Base-by-base conservation (phyloP, 2,797 vertebrate genomes). In the Lithobates sylvaticus region DNA sequence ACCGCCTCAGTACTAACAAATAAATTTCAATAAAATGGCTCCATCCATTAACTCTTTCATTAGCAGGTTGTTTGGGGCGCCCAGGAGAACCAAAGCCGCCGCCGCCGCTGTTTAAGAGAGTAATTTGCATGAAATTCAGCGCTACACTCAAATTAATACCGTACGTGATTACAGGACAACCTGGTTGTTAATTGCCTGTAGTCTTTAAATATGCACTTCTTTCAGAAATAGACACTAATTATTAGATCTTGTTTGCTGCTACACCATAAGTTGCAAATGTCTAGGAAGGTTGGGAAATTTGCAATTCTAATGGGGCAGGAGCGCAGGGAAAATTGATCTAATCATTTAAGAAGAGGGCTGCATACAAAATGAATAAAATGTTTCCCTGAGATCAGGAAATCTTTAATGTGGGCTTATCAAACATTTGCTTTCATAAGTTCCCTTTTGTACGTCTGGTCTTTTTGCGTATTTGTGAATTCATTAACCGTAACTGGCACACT, bases 161-260 rank as follows among this genome's bases (percentile, higher is more conserved):
- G 91, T 94, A 91, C 93, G 88, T 95, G 95, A 95, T 94, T 96
- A 93, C 93, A 92, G 94, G 91, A 91, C 92, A 93, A 84, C 91
- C 90, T 91, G 88, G 68, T 77, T 91, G 92, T 94, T 96, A 94
- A 95, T 96, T 96, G 89, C 89, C 92, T 88, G 91, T 90, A 90
- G 92, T 93, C 94, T 94, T 96, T 95, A 92, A 95, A 93, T 94
- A 92, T 90, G 84, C 92, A 89, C 91, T 95, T 96, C 94, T 92
- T 95, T 95, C 84, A 94, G 91, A 94, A 94, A 91, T 92, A 96
- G 95, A 95, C 94, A 91, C 93, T 96, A 93, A 96, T 95, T 96
- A 94, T 93, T 93, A 92, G 93, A 93, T 94, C 90, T 94, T 94
- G 91, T 96, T 96, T 95, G 93, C 88, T 84, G 92, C 92, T 91